Percentiles rank a stretch among this genome's conserved stretches.
Conservation (phyloP, 2,113 vertebrate species). For the Rhombomys opimus region DNA sequence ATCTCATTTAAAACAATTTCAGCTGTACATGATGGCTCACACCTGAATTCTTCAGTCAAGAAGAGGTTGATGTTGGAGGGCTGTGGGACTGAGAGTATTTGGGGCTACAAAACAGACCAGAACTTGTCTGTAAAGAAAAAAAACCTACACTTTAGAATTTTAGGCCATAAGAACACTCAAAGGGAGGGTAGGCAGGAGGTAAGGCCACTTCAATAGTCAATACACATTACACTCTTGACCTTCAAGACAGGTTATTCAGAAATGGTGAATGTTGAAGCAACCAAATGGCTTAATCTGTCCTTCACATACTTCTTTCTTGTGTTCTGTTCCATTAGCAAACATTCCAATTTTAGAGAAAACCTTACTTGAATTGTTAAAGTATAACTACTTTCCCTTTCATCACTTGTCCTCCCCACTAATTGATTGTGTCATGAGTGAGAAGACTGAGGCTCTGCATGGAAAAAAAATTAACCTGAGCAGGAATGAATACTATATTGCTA, state of each 20-base stretch:
- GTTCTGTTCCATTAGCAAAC: no score
- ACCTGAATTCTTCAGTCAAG: neutral
- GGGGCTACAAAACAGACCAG: rapidly evolving
- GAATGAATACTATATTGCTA: neutral
- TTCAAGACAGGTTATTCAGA: neutral
- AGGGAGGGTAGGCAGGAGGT: no score
- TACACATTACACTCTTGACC: neutral
- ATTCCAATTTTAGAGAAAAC: neutral
- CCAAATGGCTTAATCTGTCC: neutral
- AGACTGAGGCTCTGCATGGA: neutral
- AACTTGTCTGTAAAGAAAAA: neutral
- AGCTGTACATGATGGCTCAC: neutral
- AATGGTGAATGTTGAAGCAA: no score
- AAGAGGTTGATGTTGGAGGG: neutral
- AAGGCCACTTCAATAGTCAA: neutral
- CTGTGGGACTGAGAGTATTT: neutral
- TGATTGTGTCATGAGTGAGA: neutral
- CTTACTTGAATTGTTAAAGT: no score
- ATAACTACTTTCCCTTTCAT: neutral
- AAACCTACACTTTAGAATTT: neutral
- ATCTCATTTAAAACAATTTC: neutral
- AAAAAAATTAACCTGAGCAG: neutral
- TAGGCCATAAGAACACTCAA: neutral
- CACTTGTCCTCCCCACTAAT: neutral
- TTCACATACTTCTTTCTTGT: neutral